Evolutionary conservation across 2,888 invertebrate species (phyloP), one percentile per base, ranked within the genome.

Genomic region (Leistus spinibarbis): DNA sequence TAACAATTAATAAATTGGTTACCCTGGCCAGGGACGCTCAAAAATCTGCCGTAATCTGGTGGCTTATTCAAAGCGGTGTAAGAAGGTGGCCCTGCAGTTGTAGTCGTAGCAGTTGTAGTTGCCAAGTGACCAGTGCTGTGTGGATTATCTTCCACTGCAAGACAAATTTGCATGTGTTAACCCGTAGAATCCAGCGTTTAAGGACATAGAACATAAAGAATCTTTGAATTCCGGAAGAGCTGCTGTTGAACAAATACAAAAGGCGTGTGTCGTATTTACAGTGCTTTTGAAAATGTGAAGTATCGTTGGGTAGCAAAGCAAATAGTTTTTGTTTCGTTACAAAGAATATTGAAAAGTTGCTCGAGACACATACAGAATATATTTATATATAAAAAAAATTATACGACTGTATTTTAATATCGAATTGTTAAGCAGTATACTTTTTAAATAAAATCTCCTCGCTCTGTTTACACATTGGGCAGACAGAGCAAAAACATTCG

Each of bases 111-210:
- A 67, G 73, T 85, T 86, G 87, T 85, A 82, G 85, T 84, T 82
- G 86, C 85, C 85, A 81, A 86, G 17, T 27, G 54, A 80, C 19
- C 69, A 20, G 71, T 68, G 24, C 76, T 86, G 80, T 82, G 87
- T 83, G 84, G 85, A 84, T 77, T 77, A 82, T 88, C 88, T 78
- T 88, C 88, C 85, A 88, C 88, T 88, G 88, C 79, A 88, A 88
- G 77, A 76, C 76, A 68, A 77, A 67, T n/a, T 40, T 13, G 40
- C 7, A 2, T 40, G 40, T 5, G 7, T 40, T 40, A 40, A 40
- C 40, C 10, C 40, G 7, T 10, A 40, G 7, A 40, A 40, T 40
- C 40, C 13, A 1, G 40, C 40, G 40, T 40, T 40, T 40, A 40
- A 7, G 40, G 40, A 40, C 40, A 40, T 40, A 40, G 7, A 40